Conservation (phyloP, 2,113 vertebrate species). For the Ceuthmochares aereus region DNA sequence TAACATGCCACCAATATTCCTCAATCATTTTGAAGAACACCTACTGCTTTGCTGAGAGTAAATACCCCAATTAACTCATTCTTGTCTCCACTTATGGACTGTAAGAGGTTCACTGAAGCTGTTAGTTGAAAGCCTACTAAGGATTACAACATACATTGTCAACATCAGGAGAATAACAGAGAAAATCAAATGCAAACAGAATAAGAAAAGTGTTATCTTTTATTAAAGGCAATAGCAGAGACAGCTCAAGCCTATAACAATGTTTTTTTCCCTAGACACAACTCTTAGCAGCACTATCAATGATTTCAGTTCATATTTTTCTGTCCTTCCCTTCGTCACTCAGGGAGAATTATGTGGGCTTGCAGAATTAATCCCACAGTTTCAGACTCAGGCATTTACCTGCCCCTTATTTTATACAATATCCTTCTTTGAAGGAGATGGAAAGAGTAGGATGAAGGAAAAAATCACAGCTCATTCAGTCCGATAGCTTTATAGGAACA, state of each 20-base stretch:
- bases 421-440: not conserved
- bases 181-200: not conserved
- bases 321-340: not conserved
- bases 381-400: not conserved
- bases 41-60: not conserved
- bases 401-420: not conserved
- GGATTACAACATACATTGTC: not conserved
- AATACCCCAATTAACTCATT: not conserved
- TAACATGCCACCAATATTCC: not conserved
- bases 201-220: not conserved
- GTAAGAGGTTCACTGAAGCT: not conserved
- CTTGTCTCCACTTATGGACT: not conserved
- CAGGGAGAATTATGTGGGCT: not conserved
- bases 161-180: not conserved
- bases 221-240: not conserved
- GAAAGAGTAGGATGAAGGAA: fast-evolving
- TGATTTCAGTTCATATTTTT: not conserved
- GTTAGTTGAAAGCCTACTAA: not conserved
- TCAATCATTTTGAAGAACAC: not conserved
- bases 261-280: fast-evolving
- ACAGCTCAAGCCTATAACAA: not conserved
- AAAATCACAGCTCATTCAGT: not conserved
- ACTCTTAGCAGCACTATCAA: not conserved
- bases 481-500: not conserved
- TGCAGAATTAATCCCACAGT: not conserved